Evolutionary conservation across 2,888 invertebrate species (phyloP).

Genomic region (Rotaria sp.): DNA sequence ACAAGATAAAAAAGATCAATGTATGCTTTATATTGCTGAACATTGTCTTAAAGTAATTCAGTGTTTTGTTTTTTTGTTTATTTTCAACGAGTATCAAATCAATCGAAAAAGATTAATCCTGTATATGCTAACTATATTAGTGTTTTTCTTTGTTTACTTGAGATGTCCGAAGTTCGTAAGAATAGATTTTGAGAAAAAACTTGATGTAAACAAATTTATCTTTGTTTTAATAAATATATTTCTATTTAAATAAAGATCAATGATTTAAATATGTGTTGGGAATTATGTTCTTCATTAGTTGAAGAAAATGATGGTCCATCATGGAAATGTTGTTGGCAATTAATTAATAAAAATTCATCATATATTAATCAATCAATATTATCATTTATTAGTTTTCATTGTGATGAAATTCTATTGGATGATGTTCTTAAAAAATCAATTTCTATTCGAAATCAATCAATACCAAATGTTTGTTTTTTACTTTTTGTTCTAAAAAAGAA

Average conservation of each 20-base stretch:
- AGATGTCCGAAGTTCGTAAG: too few relatives aligned
- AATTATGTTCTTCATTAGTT: background rate
- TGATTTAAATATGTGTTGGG: background rate
- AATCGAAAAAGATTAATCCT: too few relatives aligned
- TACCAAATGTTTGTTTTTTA: background rate
- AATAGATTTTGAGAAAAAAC: too few relatives aligned
- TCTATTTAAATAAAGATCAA: background rate
- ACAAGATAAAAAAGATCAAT: background rate
- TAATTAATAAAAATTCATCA: background rate
- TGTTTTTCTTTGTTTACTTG: too few relatives aligned
- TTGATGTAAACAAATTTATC: too few relatives aligned
- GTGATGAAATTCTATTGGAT: background rate
- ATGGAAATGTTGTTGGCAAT: conserved; percentile 25
- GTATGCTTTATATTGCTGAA: conserved; percentile 2
- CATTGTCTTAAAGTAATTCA: conserved; percentile 10
- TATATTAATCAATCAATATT: background rate
- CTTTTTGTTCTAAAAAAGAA: too few relatives aligned
- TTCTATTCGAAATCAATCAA: background rate
- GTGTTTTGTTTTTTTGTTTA: background rate
- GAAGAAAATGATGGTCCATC: background rate
- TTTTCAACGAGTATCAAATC: background rate
- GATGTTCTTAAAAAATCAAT: background rate
- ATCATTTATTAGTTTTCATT: conserved; percentile 17
- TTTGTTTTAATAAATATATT: too few relatives aligned
- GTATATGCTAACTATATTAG: too few relatives aligned